Conservation (phyloP, 2,888 invertebrate genomes). For the Dysmachus trigonus region DNA sequence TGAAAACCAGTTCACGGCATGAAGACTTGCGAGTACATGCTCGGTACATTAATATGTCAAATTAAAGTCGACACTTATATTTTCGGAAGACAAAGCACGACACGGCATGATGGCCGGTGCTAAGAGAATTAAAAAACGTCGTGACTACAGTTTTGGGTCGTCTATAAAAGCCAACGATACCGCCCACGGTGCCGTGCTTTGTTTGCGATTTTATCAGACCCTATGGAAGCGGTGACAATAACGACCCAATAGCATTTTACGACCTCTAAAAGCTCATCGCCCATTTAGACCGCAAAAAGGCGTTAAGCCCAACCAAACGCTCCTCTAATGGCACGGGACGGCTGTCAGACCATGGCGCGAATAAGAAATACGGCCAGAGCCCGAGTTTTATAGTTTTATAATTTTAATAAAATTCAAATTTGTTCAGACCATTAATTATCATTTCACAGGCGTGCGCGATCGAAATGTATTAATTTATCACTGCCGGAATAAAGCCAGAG, state of each 20-base stretch:
- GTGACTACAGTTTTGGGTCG: neutral
- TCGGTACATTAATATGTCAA: neutral
- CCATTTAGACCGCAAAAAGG: neutral
- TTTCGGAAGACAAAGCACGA: neutral
- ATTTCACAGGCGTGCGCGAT: neutral
- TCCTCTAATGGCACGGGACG: neutral
- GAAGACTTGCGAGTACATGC: neutral
- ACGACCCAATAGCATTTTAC: slow-evolving; percentile 1
- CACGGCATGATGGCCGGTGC: neutral
- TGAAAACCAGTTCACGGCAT: neutral
- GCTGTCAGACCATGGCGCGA: neutral
- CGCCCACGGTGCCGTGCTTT: neutral
- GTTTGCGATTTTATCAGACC: neutral
- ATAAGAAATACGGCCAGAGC: neutral
- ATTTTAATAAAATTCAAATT: slow-evolving; percentile 32
- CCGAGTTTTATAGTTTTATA: slow-evolving; percentile 25
- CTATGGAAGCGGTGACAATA: neutral
- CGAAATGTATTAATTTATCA: slow-evolving; percentile 18
- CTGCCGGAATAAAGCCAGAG: neutral
- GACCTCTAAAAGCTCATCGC: neutral
- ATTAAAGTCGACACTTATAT: neutral
- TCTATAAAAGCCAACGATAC: neutral
- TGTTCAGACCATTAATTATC: slow-evolving; percentile 20
- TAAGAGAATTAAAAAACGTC: neutral
- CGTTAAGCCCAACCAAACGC: neutral